Base-by-base conservation (phyloP, 1,140 invertebrate species). In the Lineus longissimus region DNA sequence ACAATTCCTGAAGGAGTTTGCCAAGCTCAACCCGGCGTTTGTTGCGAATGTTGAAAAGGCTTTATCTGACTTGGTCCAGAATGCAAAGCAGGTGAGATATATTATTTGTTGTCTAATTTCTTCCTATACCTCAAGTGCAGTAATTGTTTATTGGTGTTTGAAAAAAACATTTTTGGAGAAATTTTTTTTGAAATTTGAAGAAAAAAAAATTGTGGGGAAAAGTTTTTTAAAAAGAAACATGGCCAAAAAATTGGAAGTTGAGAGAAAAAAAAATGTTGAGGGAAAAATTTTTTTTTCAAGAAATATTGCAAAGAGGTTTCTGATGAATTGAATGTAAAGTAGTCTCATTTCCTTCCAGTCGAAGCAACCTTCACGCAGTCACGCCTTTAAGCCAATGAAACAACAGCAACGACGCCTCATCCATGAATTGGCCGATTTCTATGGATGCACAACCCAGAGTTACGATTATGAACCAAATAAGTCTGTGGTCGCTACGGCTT, bases 391-490 rank as follows among this genome's bases (percentile, higher is more conserved):
- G 11, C 87, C 89, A 11, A 95, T 97, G 93, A 95, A 94, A 75
- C 85, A 91, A 17, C 91, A 94, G 63, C 94, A 95, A 75, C 85
- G 95, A 13, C 86, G 89, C 72, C 88, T 97, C 70, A 87, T 98
- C 9, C 95, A 97, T 78, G 95, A 98, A 75, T 87, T 94, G 72
- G 95, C 93, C 66, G 91, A 94, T 74, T 91, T 93, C 77, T 98
- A 97, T 85, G 93, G 94, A 1, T 92, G 93, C 71, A 89, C 94
- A 74, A 93, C 93, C 64, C 88, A 92, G 54, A 92, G 93, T 54
- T 96, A 95, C 77, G 95, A 98, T 83, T 87, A 89, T 30, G 94
- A 97, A 77, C 95, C 94, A 0, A 95, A 96, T 75, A 86, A 93
- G 63, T 97, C 96, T 83, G 89, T 97, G 13, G 92, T 97, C 27